A percentile compares a stretch with the other conserved stretches of the same genome.
phyloP scores from a whole-genome alignment of 1,140 invertebrate genomes.

The Drosophila guanche region DNA sequence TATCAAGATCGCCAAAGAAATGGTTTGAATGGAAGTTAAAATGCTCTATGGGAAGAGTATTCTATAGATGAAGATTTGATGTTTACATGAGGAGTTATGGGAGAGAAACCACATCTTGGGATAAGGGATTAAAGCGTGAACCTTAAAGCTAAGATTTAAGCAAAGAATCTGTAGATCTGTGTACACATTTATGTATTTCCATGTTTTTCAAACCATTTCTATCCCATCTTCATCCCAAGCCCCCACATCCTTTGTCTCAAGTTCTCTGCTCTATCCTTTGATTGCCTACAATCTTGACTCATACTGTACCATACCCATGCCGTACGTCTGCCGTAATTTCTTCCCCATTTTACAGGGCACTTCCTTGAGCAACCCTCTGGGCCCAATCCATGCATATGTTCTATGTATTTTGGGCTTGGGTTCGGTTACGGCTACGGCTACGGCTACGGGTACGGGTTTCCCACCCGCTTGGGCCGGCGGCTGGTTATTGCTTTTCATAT shows the following conservation, averaged over 20 bases:
- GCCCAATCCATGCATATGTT: slow-evolving; percentile 25
- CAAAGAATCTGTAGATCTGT: too few relatives aligned
- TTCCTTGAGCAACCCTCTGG: not conserved
- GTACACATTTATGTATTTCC: too few relatives aligned
- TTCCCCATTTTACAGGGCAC: slow-evolving; percentile 8
- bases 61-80: not conserved
- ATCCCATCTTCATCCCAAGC: too few relatives aligned
- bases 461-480: slow-evolving; percentile 12
- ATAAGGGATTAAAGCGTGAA: too few relatives aligned
- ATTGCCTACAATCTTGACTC: slow-evolving; percentile 4
- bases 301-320: slow-evolving; percentile 6
- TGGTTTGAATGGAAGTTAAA: slow-evolving; percentile 9
- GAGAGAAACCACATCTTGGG: too few relatives aligned
- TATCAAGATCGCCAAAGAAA: not conserved
- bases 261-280: not conserved
- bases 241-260: too few relatives aligned
- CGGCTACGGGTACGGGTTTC: slow-evolving; percentile 27
- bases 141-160: too few relatives aligned
- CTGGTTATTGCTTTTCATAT: slow-evolving; percentile 76
- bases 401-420: not conserved
- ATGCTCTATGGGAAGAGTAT: not conserved
- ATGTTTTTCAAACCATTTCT: too few relatives aligned
- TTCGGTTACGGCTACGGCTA: slow-evolving; percentile 31
- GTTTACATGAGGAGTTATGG: too few relatives aligned
- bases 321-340: not conserved